Evolutionary conservation across 2,888 invertebrate genomes (phyloP).

Genomic region (Gari tellinella): DNA sequence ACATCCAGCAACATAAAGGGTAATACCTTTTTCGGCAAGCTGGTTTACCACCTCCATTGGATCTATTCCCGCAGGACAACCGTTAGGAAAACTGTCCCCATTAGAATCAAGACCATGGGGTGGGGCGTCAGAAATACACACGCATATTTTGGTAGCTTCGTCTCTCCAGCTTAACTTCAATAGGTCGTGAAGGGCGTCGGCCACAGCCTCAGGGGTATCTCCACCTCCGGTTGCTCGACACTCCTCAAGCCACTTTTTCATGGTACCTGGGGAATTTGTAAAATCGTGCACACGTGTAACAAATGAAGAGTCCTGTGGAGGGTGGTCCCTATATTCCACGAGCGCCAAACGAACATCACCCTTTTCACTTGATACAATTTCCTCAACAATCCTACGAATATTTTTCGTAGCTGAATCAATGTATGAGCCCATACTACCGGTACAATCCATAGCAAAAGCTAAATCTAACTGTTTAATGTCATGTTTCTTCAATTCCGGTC

Average conservation of each 20-base stretch:
- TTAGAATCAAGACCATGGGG: conserved; percentile 75
- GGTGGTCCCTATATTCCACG: conserved; percentile 81
- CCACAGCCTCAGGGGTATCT: conserved; percentile 80
- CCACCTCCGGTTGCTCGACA: conserved; percentile 78
- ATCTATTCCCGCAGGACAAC: conserved; percentile 79
- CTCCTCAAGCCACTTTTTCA: conserved; percentile 76
- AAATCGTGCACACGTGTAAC: conserved; percentile 80
- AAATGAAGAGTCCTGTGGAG: conserved; percentile 77
- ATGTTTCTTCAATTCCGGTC: conserved; percentile 67
- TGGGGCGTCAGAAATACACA: conserved; percentile 80
- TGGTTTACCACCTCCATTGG: conserved; percentile 73
- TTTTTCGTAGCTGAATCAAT: conserved; percentile 75
- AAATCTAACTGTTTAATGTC: conserved; percentile 76
- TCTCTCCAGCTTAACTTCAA: conserved; percentile 78
- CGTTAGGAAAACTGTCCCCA: conserved; percentile 76
- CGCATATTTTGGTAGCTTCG: conserved; percentile 79
- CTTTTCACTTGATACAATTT: conserved; percentile 77
- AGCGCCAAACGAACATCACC: conserved; percentile 78
- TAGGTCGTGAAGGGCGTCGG: conserved; percentile 78
- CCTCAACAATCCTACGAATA: conserved; percentile 77
- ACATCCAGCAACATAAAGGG: conserved; percentile 79
- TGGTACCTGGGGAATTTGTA: conserved; percentile 71
- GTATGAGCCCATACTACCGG: conserved; percentile 80
- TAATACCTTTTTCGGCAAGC: conserved; percentile 78
- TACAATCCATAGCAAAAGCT: conserved; percentile 82